Evolutionary conservation across 2,888 invertebrate genomes (phyloP).

Genomic region (Eilema sororculum): DNA sequence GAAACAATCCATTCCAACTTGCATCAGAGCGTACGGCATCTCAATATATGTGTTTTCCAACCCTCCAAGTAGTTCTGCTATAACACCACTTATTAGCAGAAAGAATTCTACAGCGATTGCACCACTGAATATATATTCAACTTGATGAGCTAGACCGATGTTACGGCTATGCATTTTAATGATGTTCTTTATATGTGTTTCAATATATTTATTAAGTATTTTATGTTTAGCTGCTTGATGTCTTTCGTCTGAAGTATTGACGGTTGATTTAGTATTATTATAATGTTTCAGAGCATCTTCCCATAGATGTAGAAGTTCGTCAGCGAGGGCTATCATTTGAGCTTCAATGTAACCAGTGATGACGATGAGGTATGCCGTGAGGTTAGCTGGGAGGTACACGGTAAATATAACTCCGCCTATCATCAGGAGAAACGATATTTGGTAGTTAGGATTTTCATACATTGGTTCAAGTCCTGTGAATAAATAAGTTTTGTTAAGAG

Average conservation of each 20-base stretch:
- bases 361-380: slow-evolving; percentile 30
- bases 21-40: slow-evolving; percentile 60
- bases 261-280: background rate
- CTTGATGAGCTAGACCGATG: slow-evolving; percentile 48
- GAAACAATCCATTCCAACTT: slow-evolving; percentile 58
- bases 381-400: slow-evolving; percentile 22
- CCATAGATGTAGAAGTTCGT: slow-evolving; percentile 28
- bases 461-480: slow-evolving; percentile 28
- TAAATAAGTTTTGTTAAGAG: background rate
- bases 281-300: slow-evolving; percentile 15
- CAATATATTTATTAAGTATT: slow-evolving; percentile 21
- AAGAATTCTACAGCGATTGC: slow-evolving; percentile 60
- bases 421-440: slow-evolving; percentile 26
- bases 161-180: slow-evolving; percentile 51
- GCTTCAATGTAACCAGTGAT: slow-evolving; percentile 26
- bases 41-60: slow-evolving; percentile 65
- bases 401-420: background rate
- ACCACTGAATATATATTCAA: slow-evolving; percentile 55
- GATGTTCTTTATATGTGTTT: slow-evolving; percentile 32
- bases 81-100: slow-evolving; percentile 52
- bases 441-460: slow-evolving; percentile 28
- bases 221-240: background rate
- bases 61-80: slow-evolving; percentile 60
- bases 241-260: background rate
- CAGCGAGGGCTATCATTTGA: slow-evolving; percentile 28